phyloP scores from a whole-genome alignment of 1,140 invertebrate genomes.

The Meloidogyne chitwoodi region DNA sequence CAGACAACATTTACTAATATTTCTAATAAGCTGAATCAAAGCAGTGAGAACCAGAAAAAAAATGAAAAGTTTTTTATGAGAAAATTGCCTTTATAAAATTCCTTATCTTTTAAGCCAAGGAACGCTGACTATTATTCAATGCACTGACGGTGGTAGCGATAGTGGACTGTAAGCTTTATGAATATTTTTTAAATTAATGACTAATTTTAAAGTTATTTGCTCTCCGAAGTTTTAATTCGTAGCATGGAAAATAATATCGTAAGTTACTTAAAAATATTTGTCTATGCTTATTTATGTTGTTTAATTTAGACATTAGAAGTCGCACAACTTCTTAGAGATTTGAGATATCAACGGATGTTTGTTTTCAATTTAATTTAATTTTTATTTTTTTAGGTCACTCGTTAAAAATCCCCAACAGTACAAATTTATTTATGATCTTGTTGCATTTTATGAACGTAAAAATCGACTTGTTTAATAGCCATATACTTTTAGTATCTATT shows the following conservation, averaged over 20 bases:
- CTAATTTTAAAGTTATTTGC: slow-evolving; percentile 18
- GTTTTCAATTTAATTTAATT: neutral
- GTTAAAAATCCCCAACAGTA: slow-evolving; percentile 39
- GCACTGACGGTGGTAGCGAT: slow-evolving; percentile 38
- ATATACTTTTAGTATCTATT: neutral
- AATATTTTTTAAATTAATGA: neutral
- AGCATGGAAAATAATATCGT: slow-evolving; percentile 46
- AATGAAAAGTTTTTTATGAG: neutral
- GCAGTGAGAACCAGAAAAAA: neutral
- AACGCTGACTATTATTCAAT: slow-evolving; percentile 38
- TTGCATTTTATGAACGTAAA: slow-evolving; percentile 30
- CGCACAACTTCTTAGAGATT: slow-evolving; percentile 33
- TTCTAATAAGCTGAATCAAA: neutral
- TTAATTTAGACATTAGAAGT: slow-evolving; percentile 32
- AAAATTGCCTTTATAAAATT: neutral
- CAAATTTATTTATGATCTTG: slow-evolving; percentile 36
- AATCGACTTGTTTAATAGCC: slow-evolving; percentile 39
- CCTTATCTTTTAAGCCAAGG: neutral
- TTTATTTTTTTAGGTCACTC: slow-evolving; percentile 9
- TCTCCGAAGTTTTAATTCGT: slow-evolving; percentile 39
- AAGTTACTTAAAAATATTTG: neutral
- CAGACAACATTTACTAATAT: neutral
- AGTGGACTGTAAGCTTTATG: slow-evolving; percentile 22
- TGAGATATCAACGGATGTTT: slow-evolving; percentile 46
- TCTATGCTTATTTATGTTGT: neutral